Conservation (phyloP, 1,140 invertebrate genomes). For the Holcopasites calliopsidis region DNA sequence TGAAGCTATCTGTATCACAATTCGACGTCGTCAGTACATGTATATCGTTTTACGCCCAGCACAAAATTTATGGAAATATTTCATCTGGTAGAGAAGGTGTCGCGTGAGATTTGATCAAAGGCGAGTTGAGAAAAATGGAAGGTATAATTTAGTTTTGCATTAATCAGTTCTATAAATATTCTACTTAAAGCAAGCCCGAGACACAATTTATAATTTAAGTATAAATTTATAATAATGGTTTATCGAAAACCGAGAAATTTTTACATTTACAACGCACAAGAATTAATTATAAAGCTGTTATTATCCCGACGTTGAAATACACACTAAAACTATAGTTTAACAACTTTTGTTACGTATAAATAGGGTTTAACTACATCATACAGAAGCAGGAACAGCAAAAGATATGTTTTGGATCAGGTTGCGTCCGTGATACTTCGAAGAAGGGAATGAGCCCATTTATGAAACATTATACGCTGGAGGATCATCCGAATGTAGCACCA, state of each 20-base stretch:
- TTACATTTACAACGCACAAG: not conserved
- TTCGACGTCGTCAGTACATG: too few species aligned
- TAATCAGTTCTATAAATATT: not conserved
- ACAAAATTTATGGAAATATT: too few species aligned
- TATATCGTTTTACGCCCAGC: too few species aligned
- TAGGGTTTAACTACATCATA: constrained; percentile 63
- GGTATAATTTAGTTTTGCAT: not conserved
- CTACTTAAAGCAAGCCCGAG: not conserved
- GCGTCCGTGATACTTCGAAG: constrained; percentile 62
- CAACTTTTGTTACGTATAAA: too few species aligned
- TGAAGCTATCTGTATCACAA: too few species aligned
- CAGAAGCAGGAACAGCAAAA: constrained; percentile 64
- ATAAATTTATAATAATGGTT: not conserved
- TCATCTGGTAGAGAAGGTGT: too few species aligned
- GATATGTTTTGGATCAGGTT: constrained; percentile 73
- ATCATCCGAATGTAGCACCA: constrained; percentile 66
- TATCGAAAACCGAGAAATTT: not conserved
- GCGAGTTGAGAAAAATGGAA: constrained; percentile 21
- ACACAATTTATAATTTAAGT: not conserved
- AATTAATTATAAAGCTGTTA: too few species aligned
- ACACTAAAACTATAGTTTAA: too few species aligned
- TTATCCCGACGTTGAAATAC: too few species aligned
- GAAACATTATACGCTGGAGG: constrained; percentile 62
- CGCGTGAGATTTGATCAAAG: not conserved
- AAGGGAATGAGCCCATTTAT: constrained; percentile 67